Percentiles rank a stretch among this genome's conserved stretches.
These are phyloP conservation scores for Aphis craccivora DNA, from an alignment of 1,140 invertebrate genomes.

Conservation along the genomic window DNA sequence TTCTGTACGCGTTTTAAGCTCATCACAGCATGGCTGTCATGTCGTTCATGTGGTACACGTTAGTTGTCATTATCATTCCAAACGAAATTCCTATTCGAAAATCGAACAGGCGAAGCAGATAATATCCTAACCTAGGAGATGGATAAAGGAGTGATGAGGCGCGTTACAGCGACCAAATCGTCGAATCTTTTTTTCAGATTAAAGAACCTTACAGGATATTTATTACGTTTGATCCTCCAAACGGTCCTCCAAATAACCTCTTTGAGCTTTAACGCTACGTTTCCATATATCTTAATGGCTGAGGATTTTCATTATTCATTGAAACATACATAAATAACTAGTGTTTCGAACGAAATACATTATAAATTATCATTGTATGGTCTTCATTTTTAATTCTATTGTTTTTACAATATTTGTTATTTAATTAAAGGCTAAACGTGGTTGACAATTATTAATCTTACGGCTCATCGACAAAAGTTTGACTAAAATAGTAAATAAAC, in stretches of 20 bases:
- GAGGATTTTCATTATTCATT: background rate
- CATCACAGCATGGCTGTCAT: background rate
- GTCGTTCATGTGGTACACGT: background rate
- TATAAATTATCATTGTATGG: background rate
- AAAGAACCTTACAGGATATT: background rate
- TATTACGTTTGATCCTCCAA: background rate
- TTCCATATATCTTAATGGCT: background rate
- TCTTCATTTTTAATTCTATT: background rate
- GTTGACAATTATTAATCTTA: background rate
- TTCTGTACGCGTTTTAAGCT: background rate
- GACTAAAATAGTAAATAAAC: background rate
- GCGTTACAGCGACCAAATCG: background rate
- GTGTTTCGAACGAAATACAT: background rate
- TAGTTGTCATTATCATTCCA: background rate
- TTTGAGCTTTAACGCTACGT: background rate
- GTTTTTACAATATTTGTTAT: background rate
- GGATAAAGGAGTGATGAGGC: background rate
- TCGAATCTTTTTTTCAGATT: background rate
- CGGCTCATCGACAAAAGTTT: background rate
- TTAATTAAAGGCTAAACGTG: background rate
- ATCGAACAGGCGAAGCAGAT: background rate
- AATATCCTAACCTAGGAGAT: too few species aligned
- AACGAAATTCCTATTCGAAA: background rate
- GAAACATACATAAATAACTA: background rate
- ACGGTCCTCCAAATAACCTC: background rate